phyloP scores from a whole-genome alignment of 1,140 invertebrate species.

The Cotesia vestalis region DNA sequence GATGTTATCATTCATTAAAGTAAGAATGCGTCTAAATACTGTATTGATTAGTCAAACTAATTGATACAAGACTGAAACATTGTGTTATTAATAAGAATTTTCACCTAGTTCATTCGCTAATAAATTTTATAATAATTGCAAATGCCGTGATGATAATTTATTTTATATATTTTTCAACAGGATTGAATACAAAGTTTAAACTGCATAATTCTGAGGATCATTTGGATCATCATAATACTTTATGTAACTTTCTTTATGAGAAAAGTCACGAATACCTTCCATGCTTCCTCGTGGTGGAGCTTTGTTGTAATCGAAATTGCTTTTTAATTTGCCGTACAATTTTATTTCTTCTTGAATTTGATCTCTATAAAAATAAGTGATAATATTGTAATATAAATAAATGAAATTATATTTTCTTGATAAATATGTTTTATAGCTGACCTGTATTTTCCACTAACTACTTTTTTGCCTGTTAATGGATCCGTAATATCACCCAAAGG shows the following conservation, averaged over 20 bases:
- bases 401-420: not conserved
- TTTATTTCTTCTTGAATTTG: slow-evolving; percentile 74
- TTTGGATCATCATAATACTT: slow-evolving; percentile 79
- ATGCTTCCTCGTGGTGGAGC: slow-evolving; percentile 81
- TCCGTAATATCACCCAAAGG: slow-evolving; percentile 83
- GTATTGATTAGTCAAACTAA: slow-evolving; percentile 4
- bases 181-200: slow-evolving; percentile 44
- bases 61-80: slow-evolving; percentile 2
- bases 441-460: slow-evolving; percentile 74
- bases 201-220: slow-evolving; percentile 75
- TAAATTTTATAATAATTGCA: slow-evolving; percentile 9
- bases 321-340: slow-evolving; percentile 75
- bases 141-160: not conserved
- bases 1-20: not conserved
- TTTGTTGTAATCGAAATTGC: slow-evolving; percentile 78
- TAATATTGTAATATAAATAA: slow-evolving; percentile 19
- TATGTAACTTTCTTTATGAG: slow-evolving; percentile 76
- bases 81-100: slow-evolving; percentile 9
- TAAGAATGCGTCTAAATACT: not conserved
- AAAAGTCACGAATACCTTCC: slow-evolving; percentile 83
- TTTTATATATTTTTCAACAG: slow-evolving; percentile 8
- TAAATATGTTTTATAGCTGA: slow-evolving; percentile 42
- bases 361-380: slow-evolving; percentile 67
- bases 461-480: slow-evolving; percentile 83
- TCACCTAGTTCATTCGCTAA: not conserved